phyloP scores from a whole-genome alignment of 1,140 invertebrate species.

The Conus ventricosus region DNA sequence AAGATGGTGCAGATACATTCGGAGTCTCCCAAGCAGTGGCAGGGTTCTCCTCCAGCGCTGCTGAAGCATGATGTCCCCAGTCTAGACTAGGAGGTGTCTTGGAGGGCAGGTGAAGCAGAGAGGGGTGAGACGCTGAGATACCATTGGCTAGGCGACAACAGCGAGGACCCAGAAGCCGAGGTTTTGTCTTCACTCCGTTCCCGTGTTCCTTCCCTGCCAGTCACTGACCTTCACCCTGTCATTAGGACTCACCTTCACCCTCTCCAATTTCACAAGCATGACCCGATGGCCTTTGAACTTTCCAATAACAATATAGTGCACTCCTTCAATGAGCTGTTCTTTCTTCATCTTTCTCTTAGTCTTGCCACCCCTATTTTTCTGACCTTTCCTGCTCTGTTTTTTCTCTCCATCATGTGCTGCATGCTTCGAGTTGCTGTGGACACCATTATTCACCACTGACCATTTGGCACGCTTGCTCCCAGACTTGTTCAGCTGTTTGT shows the following conservation, averaged over 20 bases:
- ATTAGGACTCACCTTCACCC: slow-evolving; percentile 44
- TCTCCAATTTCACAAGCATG: slow-evolving; percentile 59
- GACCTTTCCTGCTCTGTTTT: neutral
- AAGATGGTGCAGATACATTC: no score
- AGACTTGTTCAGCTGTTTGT: neutral
- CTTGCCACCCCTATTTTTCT: slow-evolving; percentile 17
- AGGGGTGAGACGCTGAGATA: neutral
- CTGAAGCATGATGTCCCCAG: no score
- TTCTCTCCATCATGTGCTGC: neutral
- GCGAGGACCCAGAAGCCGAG: slow-evolving; percentile 9
- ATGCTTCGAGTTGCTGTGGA: neutral
- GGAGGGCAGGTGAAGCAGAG: neutral
- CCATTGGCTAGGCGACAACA: neutral
- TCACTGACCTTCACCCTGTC: slow-evolving; percentile 48
- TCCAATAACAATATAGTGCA: slow-evolving; percentile 65
- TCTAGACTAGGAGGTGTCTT: no score
- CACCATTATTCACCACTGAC: neutral
- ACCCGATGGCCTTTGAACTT: slow-evolving; percentile 64
- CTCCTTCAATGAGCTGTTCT: slow-evolving; percentile 35
- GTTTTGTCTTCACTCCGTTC: neutral
- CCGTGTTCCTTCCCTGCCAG: neutral
- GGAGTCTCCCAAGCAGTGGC: neutral
- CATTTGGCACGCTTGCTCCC: slow-evolving; percentile 1
- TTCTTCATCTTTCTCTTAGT: slow-evolving; percentile 20
- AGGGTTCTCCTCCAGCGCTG: neutral